A percentile compares a stretch with the other conserved stretches of the same genome.
Evolutionary conservation across 2,888 invertebrate species (phyloP).

Genomic region (Nomada flava): DNA sequence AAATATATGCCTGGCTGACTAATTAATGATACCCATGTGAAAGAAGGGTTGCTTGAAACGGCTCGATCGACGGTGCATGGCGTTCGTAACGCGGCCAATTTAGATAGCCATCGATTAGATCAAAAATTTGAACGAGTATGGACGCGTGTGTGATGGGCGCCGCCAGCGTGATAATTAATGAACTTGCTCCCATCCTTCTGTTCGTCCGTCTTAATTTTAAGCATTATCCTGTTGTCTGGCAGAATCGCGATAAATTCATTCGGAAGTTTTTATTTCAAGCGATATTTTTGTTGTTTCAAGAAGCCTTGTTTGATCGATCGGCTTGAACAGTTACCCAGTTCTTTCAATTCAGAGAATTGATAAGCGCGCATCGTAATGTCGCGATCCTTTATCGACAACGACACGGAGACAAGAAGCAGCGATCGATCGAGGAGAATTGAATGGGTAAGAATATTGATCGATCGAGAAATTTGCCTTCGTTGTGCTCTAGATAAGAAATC

Average conservation of each 20-base stretch:
- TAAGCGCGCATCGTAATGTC: slow-evolving; percentile 50
- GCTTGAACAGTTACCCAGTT: slow-evolving; percentile 6
- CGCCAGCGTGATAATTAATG: slow-evolving; percentile 78
- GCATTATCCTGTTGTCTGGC: slow-evolving; percentile 67
- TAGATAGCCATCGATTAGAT: slow-evolving; percentile 76
- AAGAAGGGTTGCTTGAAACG: slow-evolving; percentile 45
- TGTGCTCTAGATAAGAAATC: slow-evolving; percentile 18
- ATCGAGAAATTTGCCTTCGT: slow-evolving; percentile 22
- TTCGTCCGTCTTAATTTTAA: too few relatives aligned
- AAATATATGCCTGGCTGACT: slow-evolving; percentile 55
- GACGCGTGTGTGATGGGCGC: slow-evolving; percentile 70
- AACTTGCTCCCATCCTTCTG: slow-evolving; percentile 52
- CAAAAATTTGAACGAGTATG: slow-evolving; percentile 71
- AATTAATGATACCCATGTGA: slow-evolving; percentile 67
- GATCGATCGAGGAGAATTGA: slow-evolving; percentile 24
- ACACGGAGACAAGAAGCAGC: slow-evolving; percentile 23
- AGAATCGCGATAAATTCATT: slow-evolving; percentile 68
- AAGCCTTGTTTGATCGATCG: slow-evolving; percentile 48
- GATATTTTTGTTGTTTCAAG: slow-evolving; percentile 55
- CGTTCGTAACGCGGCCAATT: slow-evolving; percentile 70
- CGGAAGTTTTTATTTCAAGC: slow-evolving; percentile 70
- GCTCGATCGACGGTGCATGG: slow-evolving; percentile 47
- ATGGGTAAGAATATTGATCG: slow-evolving; percentile 11
- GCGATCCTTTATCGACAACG: slow-evolving; percentile 4
- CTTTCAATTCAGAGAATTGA: slow-evolving; percentile 53